Conservation (phyloP, 2,888 invertebrate species). For the Thera britannica region DNA sequence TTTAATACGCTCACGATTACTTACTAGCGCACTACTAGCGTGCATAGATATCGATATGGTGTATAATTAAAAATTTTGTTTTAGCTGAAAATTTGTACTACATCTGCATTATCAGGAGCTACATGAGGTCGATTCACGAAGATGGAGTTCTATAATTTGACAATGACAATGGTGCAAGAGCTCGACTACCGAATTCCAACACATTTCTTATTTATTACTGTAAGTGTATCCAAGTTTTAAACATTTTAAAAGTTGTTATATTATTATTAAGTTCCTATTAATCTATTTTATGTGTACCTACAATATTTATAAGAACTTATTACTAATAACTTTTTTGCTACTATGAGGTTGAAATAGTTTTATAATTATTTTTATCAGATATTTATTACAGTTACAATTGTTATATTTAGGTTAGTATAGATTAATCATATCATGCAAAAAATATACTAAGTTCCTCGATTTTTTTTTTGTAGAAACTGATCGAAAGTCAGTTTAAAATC, state of each 20-base stretch:
- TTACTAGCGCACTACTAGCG: too few relatives aligned
- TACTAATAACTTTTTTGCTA: background rate
- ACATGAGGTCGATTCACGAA: constrained; percentile 77
- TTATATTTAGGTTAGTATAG: background rate
- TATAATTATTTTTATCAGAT: background rate
- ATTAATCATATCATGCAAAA: too few relatives aligned
- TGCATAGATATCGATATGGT: background rate
- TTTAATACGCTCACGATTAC: too few relatives aligned
- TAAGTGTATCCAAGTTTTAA: background rate
- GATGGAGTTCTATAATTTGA: constrained; percentile 69
- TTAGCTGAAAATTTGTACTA: constrained; percentile 78
- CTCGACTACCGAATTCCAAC: background rate
- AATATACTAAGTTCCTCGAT: too few relatives aligned
- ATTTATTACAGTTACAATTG: background rate
- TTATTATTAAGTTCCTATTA: background rate
- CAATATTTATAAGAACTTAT: background rate
- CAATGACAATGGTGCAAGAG: constrained; percentile 18
- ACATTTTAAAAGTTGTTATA: background rate
- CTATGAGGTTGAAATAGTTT: background rate
- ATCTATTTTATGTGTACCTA: background rate
- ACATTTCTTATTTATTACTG: background rate
- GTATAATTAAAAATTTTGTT: constrained; percentile 28
- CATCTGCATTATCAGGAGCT: constrained; percentile 76
- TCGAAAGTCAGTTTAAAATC: too few relatives aligned
- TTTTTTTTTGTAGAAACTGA: too few relatives aligned